A percentile compares a stretch with the other conserved stretches of the same genome.
These are phyloP conservation scores for Apamea crenata DNA, from an alignment of 2,888 invertebrate species.

Conservation along the genomic window DNA sequence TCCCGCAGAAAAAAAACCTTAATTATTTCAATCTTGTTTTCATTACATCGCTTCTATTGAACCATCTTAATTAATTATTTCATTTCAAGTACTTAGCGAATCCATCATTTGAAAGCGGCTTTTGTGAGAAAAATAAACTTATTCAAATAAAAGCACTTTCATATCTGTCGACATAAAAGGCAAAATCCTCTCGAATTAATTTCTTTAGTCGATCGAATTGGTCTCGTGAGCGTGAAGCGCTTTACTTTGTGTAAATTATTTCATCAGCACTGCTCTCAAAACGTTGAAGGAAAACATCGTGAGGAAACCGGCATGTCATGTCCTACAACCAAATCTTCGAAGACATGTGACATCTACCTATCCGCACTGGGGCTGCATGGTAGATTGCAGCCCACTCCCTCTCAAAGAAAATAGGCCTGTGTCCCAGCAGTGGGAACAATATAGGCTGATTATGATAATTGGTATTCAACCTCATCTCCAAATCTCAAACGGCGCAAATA, in stretches of 20 bases:
- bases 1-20: neutral
- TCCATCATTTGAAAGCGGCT: constrained; percentile 51
- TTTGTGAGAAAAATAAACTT: constrained; percentile 64
- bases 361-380: too few species aligned
- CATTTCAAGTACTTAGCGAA: constrained; percentile 46
- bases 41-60: constrained; percentile 26
- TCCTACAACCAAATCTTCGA: too few species aligned
- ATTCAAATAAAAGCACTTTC: constrained; percentile 59
- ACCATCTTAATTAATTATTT: constrained; percentile 59
- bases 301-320: too few species aligned
- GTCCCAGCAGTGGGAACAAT: too few species aligned
- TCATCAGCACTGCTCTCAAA: too few species aligned
- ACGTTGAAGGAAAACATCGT: too few species aligned
- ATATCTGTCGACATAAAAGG: constrained; percentile 58
- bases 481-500: neutral
- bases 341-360: too few species aligned
- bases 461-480: neutral
- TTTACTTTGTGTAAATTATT: too few species aligned
- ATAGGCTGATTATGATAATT: too few species aligned
- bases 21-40: constrained; percentile 36
- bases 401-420: too few species aligned
- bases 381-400: too few species aligned
- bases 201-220: constrained; percentile 28
- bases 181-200: constrained; percentile 60
- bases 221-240: constrained; percentile 28